Base-by-base conservation (phyloP, 2,797 vertebrate genomes). In the Thripadectes ignobilis region DNA sequence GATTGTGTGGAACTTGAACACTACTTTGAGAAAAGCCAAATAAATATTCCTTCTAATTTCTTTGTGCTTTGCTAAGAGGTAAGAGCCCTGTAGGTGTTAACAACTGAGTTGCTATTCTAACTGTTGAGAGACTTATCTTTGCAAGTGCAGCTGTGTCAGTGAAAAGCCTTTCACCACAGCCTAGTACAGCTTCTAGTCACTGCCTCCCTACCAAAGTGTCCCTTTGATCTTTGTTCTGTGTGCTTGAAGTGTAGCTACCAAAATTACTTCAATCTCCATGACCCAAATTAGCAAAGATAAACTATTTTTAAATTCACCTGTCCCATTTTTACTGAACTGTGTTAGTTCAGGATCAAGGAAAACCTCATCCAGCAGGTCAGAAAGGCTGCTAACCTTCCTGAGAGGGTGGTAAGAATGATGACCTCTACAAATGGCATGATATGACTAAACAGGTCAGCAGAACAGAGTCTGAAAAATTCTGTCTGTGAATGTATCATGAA, bases 221-320 rank as follows among this genome's bases (percentile, higher is more conserved):
- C 43, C 17, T 58, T 75, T 61, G 15, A 62, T 84, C 22, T 54
- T 49, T 72, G 34, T 58, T 88, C 84, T 48, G 55, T 4, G 3
- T 62, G 14, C 20, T 43, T 91, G 32, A 90, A 94, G n/a, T 14
- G 34, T 19, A 76, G 46, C 43, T 92, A 21, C 43, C 62, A 84
- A 81, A 95, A 94, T 86, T 84, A 73, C 71, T 84, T 58, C 82
- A n/a, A 10, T 58, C n/a, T 84, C 27, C 9, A 17, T 4, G 21
- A 75, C 17, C 7, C 23, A 67, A 43, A 46, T 36, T 74, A 81
- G 84, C 38, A 81, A 86, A 78, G 19, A 39, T 7, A 46, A 3
- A 6, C 20, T 91, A 62, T 84, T 91, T 90, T 91, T 82, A 67
- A 74, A 90, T 6, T 88, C 43, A 34, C 4, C 4, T 91, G 84